Conservation (phyloP, 2,113 vertebrate genomes). For the Pogona vitticeps region DNA sequence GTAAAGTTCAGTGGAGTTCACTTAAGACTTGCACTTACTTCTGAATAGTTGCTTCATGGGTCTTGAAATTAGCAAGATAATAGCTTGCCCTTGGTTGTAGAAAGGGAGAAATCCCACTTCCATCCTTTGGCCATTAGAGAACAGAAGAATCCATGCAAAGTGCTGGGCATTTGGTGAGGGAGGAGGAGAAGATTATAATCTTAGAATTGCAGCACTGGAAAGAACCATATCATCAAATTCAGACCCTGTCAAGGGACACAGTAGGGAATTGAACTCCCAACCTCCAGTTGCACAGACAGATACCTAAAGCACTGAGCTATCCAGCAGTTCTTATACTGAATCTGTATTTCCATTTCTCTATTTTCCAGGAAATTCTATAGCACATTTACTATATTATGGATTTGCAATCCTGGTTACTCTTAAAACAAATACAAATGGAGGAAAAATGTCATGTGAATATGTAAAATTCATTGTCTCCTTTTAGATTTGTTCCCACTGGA, state of each 20-base stretch:
- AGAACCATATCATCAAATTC: too few species aligned
- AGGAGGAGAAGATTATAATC: not conserved
- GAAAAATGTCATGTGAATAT: accelerated
- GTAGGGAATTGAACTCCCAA: too few species aligned
- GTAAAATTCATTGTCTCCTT: not conserved
- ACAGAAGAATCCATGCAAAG: not conserved
- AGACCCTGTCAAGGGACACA: too few species aligned
- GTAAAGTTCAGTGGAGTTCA: slow-evolving; percentile 30
- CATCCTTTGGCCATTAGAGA: not conserved
- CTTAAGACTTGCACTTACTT: slow-evolving; percentile 41
- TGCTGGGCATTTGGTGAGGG: not conserved
- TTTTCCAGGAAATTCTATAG: not conserved
- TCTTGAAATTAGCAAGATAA: slow-evolving; percentile 12
- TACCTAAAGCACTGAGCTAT: too few species aligned
- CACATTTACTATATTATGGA: not conserved
- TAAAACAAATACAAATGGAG: not conserved
- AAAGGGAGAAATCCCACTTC: not conserved
- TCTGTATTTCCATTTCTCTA: not conserved
- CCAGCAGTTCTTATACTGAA: not conserved
- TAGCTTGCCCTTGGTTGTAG: slow-evolving; percentile 1
- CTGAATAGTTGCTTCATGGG: slow-evolving; percentile 45
- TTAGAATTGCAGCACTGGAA: too few species aligned
- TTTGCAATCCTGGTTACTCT: not conserved
- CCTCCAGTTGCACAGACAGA: too few species aligned
- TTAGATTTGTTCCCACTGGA: not conserved